Conservation (phyloP, 2,888 invertebrate species). For the Heliconius ethilla region DNA sequence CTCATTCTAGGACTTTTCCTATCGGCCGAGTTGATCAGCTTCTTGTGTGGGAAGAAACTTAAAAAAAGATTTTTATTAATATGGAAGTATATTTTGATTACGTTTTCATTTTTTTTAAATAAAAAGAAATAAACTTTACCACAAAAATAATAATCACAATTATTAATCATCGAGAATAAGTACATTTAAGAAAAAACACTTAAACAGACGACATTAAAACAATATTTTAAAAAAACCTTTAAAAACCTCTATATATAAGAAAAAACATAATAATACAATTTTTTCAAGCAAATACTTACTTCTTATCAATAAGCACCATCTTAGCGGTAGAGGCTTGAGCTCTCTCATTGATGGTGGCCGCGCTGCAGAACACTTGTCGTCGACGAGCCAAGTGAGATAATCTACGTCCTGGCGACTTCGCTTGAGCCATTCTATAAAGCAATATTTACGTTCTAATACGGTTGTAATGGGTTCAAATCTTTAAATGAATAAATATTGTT, state of each 20-base stretch:
- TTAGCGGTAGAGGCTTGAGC: constrained; percentile 75
- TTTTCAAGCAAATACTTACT: constrained; percentile 68
- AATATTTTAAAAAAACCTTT: background rate
- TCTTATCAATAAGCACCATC: constrained; percentile 85
- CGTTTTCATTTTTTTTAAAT: too few species aligned
- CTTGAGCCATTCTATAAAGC: constrained; percentile 66
- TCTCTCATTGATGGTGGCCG: constrained; percentile 77
- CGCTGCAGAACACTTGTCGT: constrained; percentile 88
- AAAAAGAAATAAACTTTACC: too few species aligned
- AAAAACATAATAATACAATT: background rate
- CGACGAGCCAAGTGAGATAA: constrained; percentile 89
- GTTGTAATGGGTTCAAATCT: background rate
- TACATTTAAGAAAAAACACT: background rate
- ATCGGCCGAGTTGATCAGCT: constrained; percentile 70
- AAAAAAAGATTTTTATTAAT: constrained; percentile 52
- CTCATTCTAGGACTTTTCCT: constrained; percentile 76
- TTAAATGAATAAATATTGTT: too few species aligned
- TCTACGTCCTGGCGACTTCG: constrained; percentile 88
- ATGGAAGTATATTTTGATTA: background rate
- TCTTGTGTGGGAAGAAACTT: constrained; percentile 79
- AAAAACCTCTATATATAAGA: too few species aligned
- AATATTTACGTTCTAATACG: background rate
- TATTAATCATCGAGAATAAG: background rate
- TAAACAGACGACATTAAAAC: background rate
- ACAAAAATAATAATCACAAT: background rate